Conservation (phyloP, 2,797 vertebrate genomes). For the Dermochelys coriacea region DNA sequence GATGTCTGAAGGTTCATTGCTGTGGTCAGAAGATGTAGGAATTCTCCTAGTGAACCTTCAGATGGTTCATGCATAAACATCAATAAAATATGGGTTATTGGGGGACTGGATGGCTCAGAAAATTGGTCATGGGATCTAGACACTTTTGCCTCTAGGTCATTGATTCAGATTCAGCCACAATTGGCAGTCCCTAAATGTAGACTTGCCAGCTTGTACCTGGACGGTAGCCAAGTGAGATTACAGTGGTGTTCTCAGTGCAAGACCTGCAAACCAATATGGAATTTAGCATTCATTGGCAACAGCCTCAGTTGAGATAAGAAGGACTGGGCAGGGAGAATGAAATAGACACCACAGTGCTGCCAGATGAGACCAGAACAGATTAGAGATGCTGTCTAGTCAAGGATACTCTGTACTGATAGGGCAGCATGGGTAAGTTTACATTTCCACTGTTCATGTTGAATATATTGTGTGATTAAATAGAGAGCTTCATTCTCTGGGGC, state of each 20-base stretch:
- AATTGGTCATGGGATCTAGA: neutral
- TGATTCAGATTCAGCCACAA: neutral
- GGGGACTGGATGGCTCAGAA: neutral
- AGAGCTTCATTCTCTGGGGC: constrained; percentile 32
- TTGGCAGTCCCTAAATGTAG: constrained; percentile 27
- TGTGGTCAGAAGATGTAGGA: neutral
- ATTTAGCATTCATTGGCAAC: neutral
- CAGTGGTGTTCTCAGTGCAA: neutral
- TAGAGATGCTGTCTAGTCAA: neutral
- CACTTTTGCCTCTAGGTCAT: neutral
- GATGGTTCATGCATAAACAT: neutral
- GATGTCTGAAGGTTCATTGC: neutral
- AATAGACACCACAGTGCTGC: constrained; percentile 20
- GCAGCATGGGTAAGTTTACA: neutral
- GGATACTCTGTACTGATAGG: neutral
- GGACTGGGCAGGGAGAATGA: constrained; percentile 40
- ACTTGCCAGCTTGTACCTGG: neutral
- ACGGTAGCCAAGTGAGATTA: neutral
- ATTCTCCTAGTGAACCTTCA: neutral
- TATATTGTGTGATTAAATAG: neutral
- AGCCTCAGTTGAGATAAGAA: constrained; percentile 38
- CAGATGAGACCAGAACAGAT: constrained; percentile 35
- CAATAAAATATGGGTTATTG: neutral
- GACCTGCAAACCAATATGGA: neutral
- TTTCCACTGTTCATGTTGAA: neutral